These are phyloP conservation scores for Venusia cambrica DNA, from an alignment of 2,888 invertebrate species.

Conservation along the genomic window DNA sequence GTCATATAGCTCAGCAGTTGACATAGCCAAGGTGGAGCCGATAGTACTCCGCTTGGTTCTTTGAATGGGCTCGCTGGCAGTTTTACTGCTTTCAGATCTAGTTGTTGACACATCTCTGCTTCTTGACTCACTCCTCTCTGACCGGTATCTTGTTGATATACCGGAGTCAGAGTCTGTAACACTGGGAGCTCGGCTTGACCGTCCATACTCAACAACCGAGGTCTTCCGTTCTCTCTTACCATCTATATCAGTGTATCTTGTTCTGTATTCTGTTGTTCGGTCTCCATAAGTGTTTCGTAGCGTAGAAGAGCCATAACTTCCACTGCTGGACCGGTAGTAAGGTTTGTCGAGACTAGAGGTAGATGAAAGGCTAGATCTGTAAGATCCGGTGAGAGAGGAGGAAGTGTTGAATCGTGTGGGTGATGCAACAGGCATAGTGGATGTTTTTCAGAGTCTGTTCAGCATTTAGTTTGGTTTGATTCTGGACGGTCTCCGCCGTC, in stretches of 20 bases:
- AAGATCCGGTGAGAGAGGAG: conserved; percentile 76
- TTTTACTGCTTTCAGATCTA: conserved; percentile 76
- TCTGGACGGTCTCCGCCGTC: conserved; percentile 59
- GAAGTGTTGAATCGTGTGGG: conserved; percentile 73
- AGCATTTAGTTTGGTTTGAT: conserved; percentile 42
- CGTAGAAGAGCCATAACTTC: conserved; percentile 63
- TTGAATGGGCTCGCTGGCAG: conserved; percentile 58
- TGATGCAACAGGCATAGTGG: conserved; percentile 81
- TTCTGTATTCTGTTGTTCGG: conserved; percentile 61
- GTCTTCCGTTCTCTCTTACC: conserved; percentile 67
- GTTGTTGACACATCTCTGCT: conserved; percentile 77
- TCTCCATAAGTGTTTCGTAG: conserved; percentile 55
- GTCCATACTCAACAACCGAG: conserved; percentile 59
- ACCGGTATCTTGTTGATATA: conserved; percentile 56
- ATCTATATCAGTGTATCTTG: conserved; percentile 63
- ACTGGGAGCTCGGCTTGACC: conserved; percentile 65
- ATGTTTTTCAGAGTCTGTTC: conserved; percentile 8
- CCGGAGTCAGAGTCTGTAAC: conserved; percentile 73
- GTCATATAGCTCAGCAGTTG: conserved; percentile 85
- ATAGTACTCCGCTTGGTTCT: conserved; percentile 64
- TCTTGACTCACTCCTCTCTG: conserved; percentile 76
- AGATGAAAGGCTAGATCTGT: conserved; percentile 65
- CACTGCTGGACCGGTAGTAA: conserved; percentile 69
- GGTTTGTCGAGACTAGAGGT: conserved; percentile 78
- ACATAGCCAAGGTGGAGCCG: conserved; percentile 79